Base-by-base conservation (phyloP, 2,113 vertebrate genomes). In the Anguilla japonica region DNA sequence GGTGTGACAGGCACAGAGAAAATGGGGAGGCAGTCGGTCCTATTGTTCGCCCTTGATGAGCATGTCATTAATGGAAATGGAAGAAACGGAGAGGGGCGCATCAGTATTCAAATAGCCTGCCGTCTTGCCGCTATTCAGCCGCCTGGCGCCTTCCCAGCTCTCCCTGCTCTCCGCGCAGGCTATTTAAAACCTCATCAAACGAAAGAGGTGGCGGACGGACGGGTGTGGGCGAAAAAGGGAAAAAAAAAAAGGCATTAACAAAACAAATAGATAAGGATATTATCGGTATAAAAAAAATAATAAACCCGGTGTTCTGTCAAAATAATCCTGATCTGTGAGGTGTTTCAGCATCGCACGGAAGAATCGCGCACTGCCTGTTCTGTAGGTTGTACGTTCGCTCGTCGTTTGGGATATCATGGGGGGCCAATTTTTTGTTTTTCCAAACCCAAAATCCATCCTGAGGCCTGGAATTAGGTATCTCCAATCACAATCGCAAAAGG, bases 81-180 rank as follows among this genome's bases (percentile, higher is more conserved):
- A 95, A 97, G 95, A 97, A 96, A 97, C 96, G 94, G 95, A 95
- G 95, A 95, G 95, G 92, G 94, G 95, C 96, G 96, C 96, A 97
- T 98, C 96, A 97, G 96, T 97, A 97, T 98, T 98, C 97, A 98
- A 97, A 97, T 97, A 97, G 95, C 95, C 96, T 97, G 96, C 96
- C 95, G 95, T 96, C 95, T 96, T 93, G 91, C 95, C 96, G 95
- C 96, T 95, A 94, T 95, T 96, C 95, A 95, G 90, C 89, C 8
- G 91, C 91, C 93, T 92, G 94, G 93, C 94, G 94, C 94, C 84
- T 88, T 86, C 83, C 84, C 88, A 82, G 78, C 81, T 83, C 81
- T 84, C 86, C 81, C 86, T 56, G 84, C 86, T 88, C 90, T 89
- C 86, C 81, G 78, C 81, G 83, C 63, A 83, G 71, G 63, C 81